A percentile compares a stretch with the other conserved stretches of the same genome.
Conservation (phyloP, 1,140 invertebrate species). For the Aphis gossypii region DNA sequence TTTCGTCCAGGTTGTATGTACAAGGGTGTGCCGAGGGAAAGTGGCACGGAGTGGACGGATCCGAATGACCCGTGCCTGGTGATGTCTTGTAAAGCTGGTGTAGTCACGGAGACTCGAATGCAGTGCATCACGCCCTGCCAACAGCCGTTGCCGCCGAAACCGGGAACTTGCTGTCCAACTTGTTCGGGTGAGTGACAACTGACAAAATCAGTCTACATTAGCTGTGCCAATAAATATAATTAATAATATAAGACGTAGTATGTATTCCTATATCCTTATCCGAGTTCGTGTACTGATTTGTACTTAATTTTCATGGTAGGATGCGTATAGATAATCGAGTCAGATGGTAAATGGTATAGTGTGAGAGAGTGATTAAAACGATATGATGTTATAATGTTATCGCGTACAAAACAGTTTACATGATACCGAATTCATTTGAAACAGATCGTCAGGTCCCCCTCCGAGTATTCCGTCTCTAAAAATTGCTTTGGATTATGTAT, state of each 20-base stretch:
- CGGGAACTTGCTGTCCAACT: constrained; percentile 83
- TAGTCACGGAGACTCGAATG: constrained; percentile 79
- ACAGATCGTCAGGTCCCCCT: not conserved
- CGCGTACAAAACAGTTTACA: not conserved
- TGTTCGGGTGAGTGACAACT: constrained; percentile 71
- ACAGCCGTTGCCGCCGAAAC: constrained; percentile 72
- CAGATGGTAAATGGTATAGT: no score
- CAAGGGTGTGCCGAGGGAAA: constrained; percentile 74
- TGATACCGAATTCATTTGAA: not conserved
- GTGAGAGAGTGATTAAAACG: no score
- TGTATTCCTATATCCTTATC: no score
- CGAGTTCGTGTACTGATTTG: no score
- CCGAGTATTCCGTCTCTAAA: not conserved
- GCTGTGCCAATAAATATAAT: no score
- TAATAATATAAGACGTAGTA: no score
- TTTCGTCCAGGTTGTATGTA: constrained; percentile 73
- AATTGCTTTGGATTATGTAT: not conserved
- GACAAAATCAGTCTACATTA: not conserved
- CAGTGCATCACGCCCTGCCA: constrained; percentile 83
- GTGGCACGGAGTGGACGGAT: constrained; percentile 79
- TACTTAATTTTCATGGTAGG: not conserved
- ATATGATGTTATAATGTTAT: not conserved
- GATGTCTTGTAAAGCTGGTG: constrained; percentile 80
- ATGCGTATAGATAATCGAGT: not conserved
- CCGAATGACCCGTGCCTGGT: constrained; percentile 74